phyloP scores from a whole-genome alignment of 2,113 vertebrate genomes.

The Brachypteracias leptosomus region DNA sequence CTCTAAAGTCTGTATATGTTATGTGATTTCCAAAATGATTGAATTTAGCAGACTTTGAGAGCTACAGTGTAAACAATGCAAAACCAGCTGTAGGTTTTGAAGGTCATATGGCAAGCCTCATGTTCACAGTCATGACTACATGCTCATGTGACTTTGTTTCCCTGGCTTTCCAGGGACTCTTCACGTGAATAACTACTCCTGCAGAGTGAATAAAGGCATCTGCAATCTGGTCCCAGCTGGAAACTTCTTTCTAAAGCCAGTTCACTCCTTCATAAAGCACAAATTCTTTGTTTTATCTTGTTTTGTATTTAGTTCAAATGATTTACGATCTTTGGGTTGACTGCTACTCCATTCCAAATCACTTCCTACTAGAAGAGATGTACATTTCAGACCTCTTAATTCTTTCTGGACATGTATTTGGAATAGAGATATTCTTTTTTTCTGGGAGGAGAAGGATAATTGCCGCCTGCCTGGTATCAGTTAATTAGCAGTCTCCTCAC shows the following conservation, averaged over 20 bases:
- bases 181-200: conserved; percentile 5
- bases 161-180: conserved; percentile 17
- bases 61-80: neutral
- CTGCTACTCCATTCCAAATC: neutral
- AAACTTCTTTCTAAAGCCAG: conserved; percentile 42
- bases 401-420: neutral
- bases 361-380: neutral
- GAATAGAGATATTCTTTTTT: conserved; percentile 4
- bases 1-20: neutral
- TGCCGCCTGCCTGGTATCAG: conserved; percentile 46
- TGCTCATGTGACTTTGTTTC: conserved; percentile 22
- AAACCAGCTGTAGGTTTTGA: neutral
- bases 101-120: conserved; percentile 41
- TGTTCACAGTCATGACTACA: conserved; percentile 5
- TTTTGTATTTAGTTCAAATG: neutral
- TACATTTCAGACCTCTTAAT: neutral
- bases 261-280: neutral
- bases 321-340: neutral
- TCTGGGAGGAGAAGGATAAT: conserved; percentile 47
- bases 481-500: conserved; percentile 57
- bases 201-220: conserved; percentile 52
- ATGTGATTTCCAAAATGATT: neutral
- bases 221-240: conserved; percentile 59
- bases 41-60: neutral
- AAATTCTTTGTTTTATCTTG: conserved; percentile 18